Base-by-base conservation (phyloP, 2,888 invertebrate species). In the Heteromyza rotundicornis region DNA sequence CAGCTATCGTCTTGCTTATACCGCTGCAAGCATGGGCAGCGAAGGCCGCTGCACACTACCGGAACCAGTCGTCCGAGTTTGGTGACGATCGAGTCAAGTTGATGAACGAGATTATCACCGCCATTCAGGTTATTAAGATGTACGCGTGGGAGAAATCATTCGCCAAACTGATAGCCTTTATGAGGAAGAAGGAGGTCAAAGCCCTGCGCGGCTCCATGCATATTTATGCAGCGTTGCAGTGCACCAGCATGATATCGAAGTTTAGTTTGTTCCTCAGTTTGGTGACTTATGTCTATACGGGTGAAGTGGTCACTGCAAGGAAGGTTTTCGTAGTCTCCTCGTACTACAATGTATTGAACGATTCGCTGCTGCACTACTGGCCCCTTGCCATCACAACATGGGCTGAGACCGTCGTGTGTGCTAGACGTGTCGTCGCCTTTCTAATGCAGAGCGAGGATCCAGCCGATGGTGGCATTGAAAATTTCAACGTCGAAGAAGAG, bases 41-140 rank as follows among this genome's bases (percentile, higher is more conserved):
- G 1, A 90, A 89, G 71, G 88, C 87, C 54, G 87, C 89, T 0
- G 89, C 90, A 1, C 84, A 84, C 27, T 84, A 87, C 52, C 87
- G 92, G 12, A 82, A 86, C 0, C 85, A 88, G 73, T 92, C 92
- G 0, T 92, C 95, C 0, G 81, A 89, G 24, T 86, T 90, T 60
- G 95, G 95, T 0, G 96, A 97, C 80, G 89, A 92, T 67, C 84
- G 97, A 2, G 91, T 97, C 1, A 85, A 92, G 27, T 81, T 96
- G 0, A 96, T 96, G 94, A 94, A 92, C 76, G 96, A 95, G 79
- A 90, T 94, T 0, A 89, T 95, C n/a, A 87, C 88, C 47, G 93
- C 92, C 1, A 92, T 95, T 74, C 88, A 92, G 66, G 90, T 94
- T 0, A 92, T 95, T 70, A 95, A 95, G 80, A 94, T 94, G 93